A percentile compares a stretch with the other conserved stretches of the same genome.
Conservation (phyloP, 2,797 vertebrate species). For the Xiphophorus birchmanni region DNA sequence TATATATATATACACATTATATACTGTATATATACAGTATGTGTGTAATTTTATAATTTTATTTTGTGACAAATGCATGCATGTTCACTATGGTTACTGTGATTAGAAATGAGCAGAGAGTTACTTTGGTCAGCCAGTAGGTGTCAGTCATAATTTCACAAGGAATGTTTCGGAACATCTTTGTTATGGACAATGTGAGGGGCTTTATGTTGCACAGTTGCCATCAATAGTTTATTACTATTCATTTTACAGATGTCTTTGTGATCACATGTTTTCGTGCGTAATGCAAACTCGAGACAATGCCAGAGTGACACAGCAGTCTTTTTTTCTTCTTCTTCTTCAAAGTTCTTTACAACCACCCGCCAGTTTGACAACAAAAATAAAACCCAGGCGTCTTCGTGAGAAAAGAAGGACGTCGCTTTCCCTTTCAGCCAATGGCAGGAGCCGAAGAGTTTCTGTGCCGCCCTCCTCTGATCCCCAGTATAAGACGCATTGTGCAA, state of each 20-base stretch:
- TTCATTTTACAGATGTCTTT: not conserved
- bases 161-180: constrained; percentile 2
- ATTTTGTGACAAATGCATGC: not conserved
- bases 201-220: constrained; percentile 10
- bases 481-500: constrained; percentile 50
- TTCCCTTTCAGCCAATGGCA: constrained; percentile 48
- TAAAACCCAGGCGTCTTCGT: constrained; percentile 5
- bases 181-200: constrained; percentile 18
- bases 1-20: too few species aligned
- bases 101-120: not conserved
- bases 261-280: not conserved
- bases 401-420: constrained; percentile 14
- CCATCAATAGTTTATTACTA: not conserved
- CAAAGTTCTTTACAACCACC: constrained; percentile 1
- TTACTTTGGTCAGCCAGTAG: constrained; percentile 44
- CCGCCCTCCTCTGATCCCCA: constrained; percentile 47
- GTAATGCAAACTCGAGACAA: not conserved
- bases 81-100: not conserved
- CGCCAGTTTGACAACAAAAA: constrained; percentile 7
- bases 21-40: too few species aligned
- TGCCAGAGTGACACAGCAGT: constrained; percentile 20
- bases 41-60: not conserved
- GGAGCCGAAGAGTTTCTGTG: constrained; percentile 42
- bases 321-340: not conserved
- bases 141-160: constrained; percentile 43